Evolutionary conservation across 2,113 vertebrate genomes (phyloP).

Genomic region (Mystacornis crossleyi): DNA sequence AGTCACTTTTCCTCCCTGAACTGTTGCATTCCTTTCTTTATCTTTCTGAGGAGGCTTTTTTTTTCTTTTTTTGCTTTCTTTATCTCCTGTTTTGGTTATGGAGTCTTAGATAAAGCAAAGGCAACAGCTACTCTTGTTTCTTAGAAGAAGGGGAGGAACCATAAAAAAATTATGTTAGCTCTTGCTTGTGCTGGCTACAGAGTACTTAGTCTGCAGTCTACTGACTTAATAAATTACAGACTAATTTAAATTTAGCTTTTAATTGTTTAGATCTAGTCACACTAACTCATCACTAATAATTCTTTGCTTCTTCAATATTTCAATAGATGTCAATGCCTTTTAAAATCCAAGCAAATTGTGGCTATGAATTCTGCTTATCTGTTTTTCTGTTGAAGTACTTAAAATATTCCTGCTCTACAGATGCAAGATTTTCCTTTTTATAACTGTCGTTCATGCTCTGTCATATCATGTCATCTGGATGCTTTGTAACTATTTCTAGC

Average conservation of each 20-base stretch:
- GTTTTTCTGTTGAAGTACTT: background rate
- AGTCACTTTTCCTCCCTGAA: slow-evolving; percentile 19
- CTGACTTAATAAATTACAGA: background rate
- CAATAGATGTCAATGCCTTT: background rate
- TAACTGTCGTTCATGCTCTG: background rate
- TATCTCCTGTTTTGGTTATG: slow-evolving; percentile 42
- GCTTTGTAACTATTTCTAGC: background rate
- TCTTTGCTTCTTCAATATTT: background rate
- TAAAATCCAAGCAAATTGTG: background rate
- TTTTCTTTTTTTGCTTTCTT: background rate
- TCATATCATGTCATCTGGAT: background rate
- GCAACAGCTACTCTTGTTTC: background rate
- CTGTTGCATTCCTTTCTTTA: slow-evolving; percentile 40
- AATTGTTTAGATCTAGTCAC: background rate
- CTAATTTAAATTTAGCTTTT: background rate
- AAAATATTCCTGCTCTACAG: background rate
- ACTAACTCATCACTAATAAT: background rate
- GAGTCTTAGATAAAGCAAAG: background rate
- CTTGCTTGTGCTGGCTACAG: background rate
- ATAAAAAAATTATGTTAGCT: background rate
- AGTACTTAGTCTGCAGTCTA: background rate
- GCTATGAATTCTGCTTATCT: background rate
- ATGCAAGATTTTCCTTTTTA: background rate
- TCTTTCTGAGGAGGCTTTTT: background rate
- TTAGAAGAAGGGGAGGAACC: background rate